A percentile compares a stretch with the other conserved stretches of the same genome.
Evolutionary conservation across 2,797 vertebrate species (phyloP).

Genomic region (Liparis tanakae): DNA sequence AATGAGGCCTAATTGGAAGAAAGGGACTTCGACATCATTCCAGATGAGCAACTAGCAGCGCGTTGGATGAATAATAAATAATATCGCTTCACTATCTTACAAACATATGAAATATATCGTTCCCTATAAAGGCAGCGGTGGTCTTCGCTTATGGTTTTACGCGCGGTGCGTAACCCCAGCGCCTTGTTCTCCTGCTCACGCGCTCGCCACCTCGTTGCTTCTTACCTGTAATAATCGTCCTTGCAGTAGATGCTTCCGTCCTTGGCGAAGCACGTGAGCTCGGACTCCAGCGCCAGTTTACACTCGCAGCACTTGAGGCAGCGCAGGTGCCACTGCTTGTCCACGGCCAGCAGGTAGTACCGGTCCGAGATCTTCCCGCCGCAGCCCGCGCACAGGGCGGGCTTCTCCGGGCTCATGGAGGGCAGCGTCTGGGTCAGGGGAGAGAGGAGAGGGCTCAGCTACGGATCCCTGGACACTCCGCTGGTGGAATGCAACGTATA

Average conservation of each 20-base stretch:
- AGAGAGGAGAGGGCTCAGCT: constrained; percentile 13
- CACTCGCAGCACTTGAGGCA: constrained; percentile 99
- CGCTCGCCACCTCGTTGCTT: too few species aligned
- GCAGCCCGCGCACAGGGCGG: constrained; percentile 96
- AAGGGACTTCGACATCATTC: constrained; percentile 21
- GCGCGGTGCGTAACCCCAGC: too few species aligned
- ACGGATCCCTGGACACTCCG: background rate
- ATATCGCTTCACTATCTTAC: background rate
- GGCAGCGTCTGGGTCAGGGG: constrained; percentile 88
- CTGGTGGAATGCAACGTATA: background rate
- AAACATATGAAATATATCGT: background rate
- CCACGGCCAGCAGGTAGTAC: constrained; percentile 99
- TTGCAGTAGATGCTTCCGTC: constrained; percentile 99
- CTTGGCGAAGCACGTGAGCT: constrained; percentile 99
- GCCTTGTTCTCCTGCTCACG: too few species aligned
- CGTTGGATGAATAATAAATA: constrained; percentile 26
- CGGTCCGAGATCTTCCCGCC: constrained; percentile 98
- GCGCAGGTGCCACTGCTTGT: constrained; percentile 98
- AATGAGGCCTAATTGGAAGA: constrained; percentile 31
- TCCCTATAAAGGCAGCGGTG: background rate
- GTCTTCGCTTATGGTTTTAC: background rate
- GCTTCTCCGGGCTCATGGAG: constrained; percentile 96
- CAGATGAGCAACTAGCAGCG: constrained; percentile 13
- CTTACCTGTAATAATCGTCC: constrained; percentile 99
- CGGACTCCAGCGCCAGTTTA: constrained; percentile 98